phyloP scores from a whole-genome alignment of 2,888 invertebrate species.

The Camponotus fellah region DNA sequence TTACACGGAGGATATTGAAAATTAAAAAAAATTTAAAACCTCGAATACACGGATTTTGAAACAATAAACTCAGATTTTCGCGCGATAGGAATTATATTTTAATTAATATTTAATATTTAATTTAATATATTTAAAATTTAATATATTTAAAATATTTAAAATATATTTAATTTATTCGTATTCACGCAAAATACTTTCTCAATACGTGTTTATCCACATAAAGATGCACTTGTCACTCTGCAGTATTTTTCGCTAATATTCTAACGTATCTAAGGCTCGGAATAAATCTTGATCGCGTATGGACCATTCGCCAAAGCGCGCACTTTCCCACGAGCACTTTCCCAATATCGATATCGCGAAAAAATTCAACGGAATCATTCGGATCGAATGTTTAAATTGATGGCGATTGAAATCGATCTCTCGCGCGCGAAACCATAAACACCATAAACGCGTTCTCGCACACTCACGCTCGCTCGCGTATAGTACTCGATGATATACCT shows the following conservation, averaged over 20 bases:
- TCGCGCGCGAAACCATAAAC: conserved; percentile 1
- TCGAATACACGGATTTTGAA: not conserved
- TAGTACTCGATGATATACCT: conserved; percentile 78
- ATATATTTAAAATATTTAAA: no score
- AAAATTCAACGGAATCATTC: conserved; percentile 28
- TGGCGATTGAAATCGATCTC: conserved; percentile 31
- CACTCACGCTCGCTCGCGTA: conserved; percentile 4
- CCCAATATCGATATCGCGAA: conserved; percentile 24
- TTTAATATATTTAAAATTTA: not conserved
- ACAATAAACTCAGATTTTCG: not conserved
- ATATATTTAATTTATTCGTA: not conserved
- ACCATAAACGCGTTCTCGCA: conserved; percentile 63
- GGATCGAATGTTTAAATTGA: conserved; percentile 22
- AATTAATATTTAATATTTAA: no score
- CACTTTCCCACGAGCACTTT: conserved; percentile 48
- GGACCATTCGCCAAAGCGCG: conserved; percentile 5
- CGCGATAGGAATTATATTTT: not conserved
- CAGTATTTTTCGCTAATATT: not conserved
- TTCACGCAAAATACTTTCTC: not conserved
- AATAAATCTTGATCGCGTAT: conserved; percentile 6
- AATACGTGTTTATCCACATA: conserved; percentile 23
- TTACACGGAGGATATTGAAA: not conserved
- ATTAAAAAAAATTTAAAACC: not conserved
- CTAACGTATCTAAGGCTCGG: not conserved
- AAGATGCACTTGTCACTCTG: conserved; percentile 39